Evolutionary conservation across 2,113 vertebrate genomes (phyloP).

Genomic region (Mastomys coucha): DNA sequence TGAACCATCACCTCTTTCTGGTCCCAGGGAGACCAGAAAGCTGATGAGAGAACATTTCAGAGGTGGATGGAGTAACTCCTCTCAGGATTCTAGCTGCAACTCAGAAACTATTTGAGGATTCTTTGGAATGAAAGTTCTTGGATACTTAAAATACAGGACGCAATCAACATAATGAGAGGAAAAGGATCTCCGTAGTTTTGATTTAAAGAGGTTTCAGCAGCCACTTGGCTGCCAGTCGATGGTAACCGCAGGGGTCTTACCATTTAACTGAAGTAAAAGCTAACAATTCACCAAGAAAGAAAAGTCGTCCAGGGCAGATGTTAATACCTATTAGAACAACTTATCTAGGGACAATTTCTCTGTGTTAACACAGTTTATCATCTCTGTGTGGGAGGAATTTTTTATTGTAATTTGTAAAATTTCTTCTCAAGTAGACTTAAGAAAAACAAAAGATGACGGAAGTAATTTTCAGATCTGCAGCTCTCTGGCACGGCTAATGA

Average conservation of each 20-base stretch:
- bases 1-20: background rate
- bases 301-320: background rate
- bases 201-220: background rate
- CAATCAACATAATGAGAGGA: background rate
- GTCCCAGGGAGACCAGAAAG: background rate
- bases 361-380: background rate
- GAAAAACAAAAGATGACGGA: background rate
- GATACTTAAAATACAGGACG: constrained; percentile 18
- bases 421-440: background rate
- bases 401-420: constrained; percentile 28
- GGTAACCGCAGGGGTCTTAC: background rate
- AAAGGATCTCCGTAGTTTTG: constrained; percentile 32
- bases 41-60: background rate
- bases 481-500: background rate
- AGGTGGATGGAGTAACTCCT: background rate
- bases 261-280: background rate
- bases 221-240: background rate
- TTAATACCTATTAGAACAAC: background rate
- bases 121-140: constrained; percentile 63
- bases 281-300: constrained; percentile 7
- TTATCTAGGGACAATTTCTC: constrained; percentile 9
- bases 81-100: background rate
- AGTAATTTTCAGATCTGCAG: background rate
- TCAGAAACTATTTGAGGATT: constrained; percentile 59
- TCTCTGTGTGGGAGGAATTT: background rate